Base-by-base conservation (phyloP, 1,140 invertebrate genomes). In the Rhyzopertha dominica region DNA sequence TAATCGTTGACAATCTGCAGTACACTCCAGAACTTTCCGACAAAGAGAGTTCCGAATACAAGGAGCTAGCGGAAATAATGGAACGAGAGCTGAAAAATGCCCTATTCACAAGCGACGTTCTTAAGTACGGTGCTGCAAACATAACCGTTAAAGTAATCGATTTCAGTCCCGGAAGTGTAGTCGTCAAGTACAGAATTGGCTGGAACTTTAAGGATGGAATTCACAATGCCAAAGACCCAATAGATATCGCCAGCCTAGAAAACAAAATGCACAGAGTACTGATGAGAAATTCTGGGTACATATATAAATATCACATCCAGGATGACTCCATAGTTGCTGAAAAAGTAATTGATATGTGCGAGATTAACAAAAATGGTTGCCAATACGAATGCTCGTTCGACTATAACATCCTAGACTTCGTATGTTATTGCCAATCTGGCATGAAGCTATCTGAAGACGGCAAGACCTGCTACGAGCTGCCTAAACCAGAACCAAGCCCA, bases 321-420 rank as follows among this genome's bases (percentile, higher is more conserved):
- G 61, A 71, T 36, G 70, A 72, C 17, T 68, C 69, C 19, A 57
- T 78, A 5, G 47, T 51, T 17, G 41, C 73, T 2, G 63, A 67
- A 32, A 66, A 66, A 40, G 68, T 88, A 12, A 52, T 79, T 1
- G 85, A 92, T 69, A 66, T 81, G 18, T 94, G 90, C 67, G 78
- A 83, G 59, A 74, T 79, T 28, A 74, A 81, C 50, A 86, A 85
- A 56, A 77, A 85, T 41, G 76, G 74, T 2, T 94, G 90, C 60
- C 78, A 85, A 43, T 77, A 88, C 62, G 69, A 74, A 5, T 94
- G 90, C 63, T 67, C 73, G 23, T 90, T 85, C 55, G 80, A 88
- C 60, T 79, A 81, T 2, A 62, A 58, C n/a, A 51, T 60, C 3
- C 58, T 78, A 19, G 71, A 78, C 42, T 86, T 86, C 51, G 62